These are phyloP conservation scores for Dynastes hyllus DNA, from an alignment of 2,888 invertebrate genomes.

Conservation along the genomic window DNA sequence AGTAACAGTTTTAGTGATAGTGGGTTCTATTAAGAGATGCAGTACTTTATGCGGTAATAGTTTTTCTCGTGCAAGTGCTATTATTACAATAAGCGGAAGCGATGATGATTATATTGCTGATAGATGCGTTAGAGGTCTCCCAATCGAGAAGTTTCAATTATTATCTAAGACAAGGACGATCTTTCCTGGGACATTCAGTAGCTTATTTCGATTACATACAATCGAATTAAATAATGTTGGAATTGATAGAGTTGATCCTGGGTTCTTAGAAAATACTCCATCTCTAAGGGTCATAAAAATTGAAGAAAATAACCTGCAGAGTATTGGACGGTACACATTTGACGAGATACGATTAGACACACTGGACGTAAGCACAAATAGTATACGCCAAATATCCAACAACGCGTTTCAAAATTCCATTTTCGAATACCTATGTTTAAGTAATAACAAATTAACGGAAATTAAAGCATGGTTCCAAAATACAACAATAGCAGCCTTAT, in stretches of 20 bases:
- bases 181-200: constrained; percentile 28
- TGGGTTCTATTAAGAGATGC: neutral
- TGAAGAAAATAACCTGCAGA: constrained; percentile 14
- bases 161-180: constrained; percentile 15
- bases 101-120: constrained; percentile 14
- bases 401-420: constrained; percentile 15
- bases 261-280: constrained; percentile 37
- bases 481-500: constrained; percentile 9
- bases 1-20: neutral
- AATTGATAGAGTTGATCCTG: constrained; percentile 27
- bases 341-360: constrained; percentile 21
- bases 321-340: constrained; percentile 22
- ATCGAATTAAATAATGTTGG: constrained; percentile 27
- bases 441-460: constrained; percentile 9
- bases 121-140: neutral
- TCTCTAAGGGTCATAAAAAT: constrained; percentile 18
- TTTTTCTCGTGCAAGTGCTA: constrained; percentile 25
- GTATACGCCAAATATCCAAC: constrained; percentile 1
- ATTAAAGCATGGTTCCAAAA: constrained; percentile 29
- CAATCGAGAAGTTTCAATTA: constrained; percentile 32
- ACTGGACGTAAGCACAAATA: constrained; percentile 27
- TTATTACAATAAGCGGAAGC: neutral
- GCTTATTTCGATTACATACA: constrained; percentile 14
- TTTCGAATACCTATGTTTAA: constrained; percentile 33
- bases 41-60: constrained; percentile 30